phyloP scores from a whole-genome alignment of 2,888 invertebrate species.

The Tenthredo distinguenda region DNA sequence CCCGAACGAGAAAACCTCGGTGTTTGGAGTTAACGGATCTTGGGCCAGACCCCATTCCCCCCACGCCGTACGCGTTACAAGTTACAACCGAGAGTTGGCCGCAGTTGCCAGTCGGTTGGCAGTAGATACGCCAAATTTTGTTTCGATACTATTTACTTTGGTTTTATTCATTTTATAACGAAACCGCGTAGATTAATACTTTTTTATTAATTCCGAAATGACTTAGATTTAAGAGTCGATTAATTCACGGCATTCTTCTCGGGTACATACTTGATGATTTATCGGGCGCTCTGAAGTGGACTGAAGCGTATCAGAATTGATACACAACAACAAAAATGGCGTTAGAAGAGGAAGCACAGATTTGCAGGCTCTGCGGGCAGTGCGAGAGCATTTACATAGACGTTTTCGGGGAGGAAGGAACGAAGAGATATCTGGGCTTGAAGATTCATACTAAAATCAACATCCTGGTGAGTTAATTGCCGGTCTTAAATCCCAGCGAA shows the following conservation, averaged over 20 bases:
- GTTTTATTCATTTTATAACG: not conserved
- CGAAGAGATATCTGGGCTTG: constrained; percentile 70
- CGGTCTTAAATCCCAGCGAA: not conserved
- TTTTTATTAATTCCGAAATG: not conserved
- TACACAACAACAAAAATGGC: constrained; percentile 71
- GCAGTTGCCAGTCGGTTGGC: constrained; percentile 26
- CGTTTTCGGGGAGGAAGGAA: constrained; percentile 74
- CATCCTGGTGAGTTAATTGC: constrained; percentile 72
- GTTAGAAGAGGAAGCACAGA: constrained; percentile 69
- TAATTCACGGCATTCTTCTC: not conserved
- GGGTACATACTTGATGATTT: not conserved
- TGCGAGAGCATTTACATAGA: constrained; percentile 73
- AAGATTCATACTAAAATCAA: constrained; percentile 75
- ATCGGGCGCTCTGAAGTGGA: constrained; percentile 61
- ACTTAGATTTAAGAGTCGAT: not conserved
- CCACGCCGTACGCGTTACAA: too few species aligned
- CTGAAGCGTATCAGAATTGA: constrained; percentile 61
- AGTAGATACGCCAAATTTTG: not conserved
- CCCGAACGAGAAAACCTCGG: not conserved
- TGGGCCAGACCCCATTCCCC: not conserved
- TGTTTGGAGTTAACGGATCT: not conserved
- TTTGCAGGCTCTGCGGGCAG: constrained; percentile 75
- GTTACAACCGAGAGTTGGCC: not conserved
- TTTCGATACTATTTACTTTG: constrained; percentile 18
- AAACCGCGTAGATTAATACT: not conserved